Conservation (phyloP, 2,888 invertebrate genomes). For the Lasioglossum villosulum region DNA sequence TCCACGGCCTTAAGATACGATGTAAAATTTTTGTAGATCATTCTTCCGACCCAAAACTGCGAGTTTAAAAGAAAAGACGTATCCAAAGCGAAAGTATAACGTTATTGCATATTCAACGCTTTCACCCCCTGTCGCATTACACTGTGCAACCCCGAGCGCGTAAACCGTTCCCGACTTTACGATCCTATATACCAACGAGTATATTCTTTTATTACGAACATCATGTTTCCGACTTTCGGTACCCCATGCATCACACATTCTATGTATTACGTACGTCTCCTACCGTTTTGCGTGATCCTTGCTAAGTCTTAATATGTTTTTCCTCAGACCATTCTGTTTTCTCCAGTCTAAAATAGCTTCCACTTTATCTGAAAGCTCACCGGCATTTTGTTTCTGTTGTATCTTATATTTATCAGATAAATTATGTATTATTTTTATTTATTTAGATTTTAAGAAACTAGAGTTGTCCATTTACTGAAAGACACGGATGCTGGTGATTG, state of each 20-base stretch:
- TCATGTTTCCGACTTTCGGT: slow-evolving; percentile 61
- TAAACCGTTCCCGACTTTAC: slow-evolving; percentile 80
- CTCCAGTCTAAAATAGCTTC: neutral
- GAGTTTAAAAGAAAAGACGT: slow-evolving; percentile 24
- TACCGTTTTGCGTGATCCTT: slow-evolving; percentile 45
- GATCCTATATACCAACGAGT: slow-evolving; percentile 78
- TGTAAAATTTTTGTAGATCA: neutral
- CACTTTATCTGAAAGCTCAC: neutral
- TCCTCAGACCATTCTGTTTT: neutral
- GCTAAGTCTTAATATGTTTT: slow-evolving; percentile 49
- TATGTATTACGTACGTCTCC: slow-evolving; percentile 63
- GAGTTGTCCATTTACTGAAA: neutral
- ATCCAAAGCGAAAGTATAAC: slow-evolving; percentile 45
- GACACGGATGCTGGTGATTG: no score
- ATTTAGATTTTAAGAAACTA: neutral
- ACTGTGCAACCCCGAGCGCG: slow-evolving; percentile 67
- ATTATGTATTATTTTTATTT: no score
- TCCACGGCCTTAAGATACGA: neutral
- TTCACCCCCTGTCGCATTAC: slow-evolving; percentile 61
- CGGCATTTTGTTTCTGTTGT: neutral
- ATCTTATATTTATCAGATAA: neutral
- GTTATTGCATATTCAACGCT: slow-evolving; percentile 69
- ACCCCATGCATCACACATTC: slow-evolving; percentile 55
- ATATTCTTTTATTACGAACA: slow-evolving; percentile 82
- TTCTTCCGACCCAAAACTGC: neutral